A percentile compares a stretch with the other conserved stretches of the same genome.
These are phyloP conservation scores for Rutpela maculata DNA, from an alignment of 2,888 invertebrate genomes.

Conservation along the genomic window DNA sequence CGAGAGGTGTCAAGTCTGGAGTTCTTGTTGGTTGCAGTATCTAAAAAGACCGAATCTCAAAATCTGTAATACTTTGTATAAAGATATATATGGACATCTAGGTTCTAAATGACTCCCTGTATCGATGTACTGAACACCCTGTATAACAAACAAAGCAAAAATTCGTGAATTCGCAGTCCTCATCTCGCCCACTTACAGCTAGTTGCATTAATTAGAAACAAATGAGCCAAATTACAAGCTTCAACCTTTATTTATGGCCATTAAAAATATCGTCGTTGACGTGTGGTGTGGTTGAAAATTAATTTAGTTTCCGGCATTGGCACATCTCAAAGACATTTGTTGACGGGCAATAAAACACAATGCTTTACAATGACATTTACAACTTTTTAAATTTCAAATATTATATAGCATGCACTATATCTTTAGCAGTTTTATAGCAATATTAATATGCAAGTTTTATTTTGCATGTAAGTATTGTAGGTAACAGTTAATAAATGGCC, in stretches of 20 bases:
- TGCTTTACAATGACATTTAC: constrained; percentile 54
- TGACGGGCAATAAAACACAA: constrained; percentile 52
- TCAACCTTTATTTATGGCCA: neutral
- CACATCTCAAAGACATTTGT: constrained; percentile 39
- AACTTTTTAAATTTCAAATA: constrained; percentile 43
- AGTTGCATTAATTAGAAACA: neutral
- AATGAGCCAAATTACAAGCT: neutral
- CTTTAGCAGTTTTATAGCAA: neutral
- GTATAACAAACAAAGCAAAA: too few relatives aligned
- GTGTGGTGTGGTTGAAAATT: constrained; percentile 24
- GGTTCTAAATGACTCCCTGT: too few relatives aligned
- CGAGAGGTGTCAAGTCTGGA: too few relatives aligned
- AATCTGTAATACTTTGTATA: too few relatives aligned
- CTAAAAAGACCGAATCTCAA: too few relatives aligned
- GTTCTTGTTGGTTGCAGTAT: too few relatives aligned
- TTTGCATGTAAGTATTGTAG: neutral
- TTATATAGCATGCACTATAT: neutral
- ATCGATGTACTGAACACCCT: too few relatives aligned
- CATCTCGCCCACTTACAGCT: too few relatives aligned
- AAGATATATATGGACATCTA: too few relatives aligned
- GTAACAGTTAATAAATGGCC: too few relatives aligned
- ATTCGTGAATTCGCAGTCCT: too few relatives aligned
- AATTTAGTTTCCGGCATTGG: constrained; percentile 20
- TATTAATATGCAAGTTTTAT: neutral
- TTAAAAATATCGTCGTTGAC: constrained; percentile 21